Percentiles rank a stretch among this genome's conserved stretches.
phyloP scores from a whole-genome alignment of 2,113 vertebrate genomes.

The Canis aureus region DNA sequence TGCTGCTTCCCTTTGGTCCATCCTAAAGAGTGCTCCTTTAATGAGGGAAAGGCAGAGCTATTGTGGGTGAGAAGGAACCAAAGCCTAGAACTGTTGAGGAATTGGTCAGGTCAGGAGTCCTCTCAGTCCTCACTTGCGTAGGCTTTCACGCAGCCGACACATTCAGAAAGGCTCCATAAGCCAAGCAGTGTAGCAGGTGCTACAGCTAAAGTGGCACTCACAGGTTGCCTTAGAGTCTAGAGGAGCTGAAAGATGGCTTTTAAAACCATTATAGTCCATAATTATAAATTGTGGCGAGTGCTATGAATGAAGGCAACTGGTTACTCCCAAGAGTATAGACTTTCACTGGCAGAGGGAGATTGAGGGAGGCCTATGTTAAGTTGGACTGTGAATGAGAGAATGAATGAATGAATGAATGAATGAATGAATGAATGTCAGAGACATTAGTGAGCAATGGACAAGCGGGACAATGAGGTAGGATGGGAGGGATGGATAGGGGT shows the following conservation, averaged over 20 bases:
- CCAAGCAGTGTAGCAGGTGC: background rate
- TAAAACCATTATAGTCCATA: background rate
- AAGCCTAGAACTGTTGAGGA: background rate
- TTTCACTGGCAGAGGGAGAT: background rate
- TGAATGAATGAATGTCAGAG: background rate
- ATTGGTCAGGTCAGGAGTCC: background rate
- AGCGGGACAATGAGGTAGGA: fast-evolving
- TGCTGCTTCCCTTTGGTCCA: background rate
- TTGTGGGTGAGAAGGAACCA: background rate
- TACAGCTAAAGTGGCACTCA: fast-evolving
- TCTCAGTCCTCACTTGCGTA: background rate
- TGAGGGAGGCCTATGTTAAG: background rate
- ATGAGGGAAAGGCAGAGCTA: background rate
- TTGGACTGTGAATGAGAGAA: background rate
- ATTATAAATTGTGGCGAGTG: background rate
- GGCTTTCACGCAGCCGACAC: fast-evolving
- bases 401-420: background rate
- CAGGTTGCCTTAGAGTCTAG: background rate
- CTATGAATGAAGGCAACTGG: background rate
- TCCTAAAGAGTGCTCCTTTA: background rate
- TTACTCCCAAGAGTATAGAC: background rate
- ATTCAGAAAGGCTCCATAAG: background rate
- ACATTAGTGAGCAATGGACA: background rate
- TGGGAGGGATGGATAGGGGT: background rate
- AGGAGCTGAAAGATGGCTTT: background rate